Conservation (phyloP, 2,888 invertebrate genomes). For the Torymus tubicola region DNA sequence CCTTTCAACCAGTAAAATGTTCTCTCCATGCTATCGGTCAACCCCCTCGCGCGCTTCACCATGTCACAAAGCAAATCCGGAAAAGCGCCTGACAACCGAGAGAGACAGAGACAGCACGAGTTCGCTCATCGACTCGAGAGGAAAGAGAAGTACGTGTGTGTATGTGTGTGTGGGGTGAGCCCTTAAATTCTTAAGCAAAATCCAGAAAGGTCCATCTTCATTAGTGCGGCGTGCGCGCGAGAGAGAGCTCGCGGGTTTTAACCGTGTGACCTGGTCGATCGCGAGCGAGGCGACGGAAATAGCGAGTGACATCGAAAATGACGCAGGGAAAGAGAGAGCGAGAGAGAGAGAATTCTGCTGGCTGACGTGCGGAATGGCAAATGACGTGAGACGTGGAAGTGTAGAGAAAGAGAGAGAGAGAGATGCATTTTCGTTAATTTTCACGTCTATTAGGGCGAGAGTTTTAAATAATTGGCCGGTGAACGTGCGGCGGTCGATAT, state of each 20-base stretch:
- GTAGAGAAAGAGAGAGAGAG: not conserved
- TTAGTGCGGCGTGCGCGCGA: constrained; percentile 61
- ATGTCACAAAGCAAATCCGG: too few relatives aligned
- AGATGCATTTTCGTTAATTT: constrained; percentile 51
- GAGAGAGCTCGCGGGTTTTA: constrained; percentile 55
- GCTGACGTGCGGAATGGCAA: constrained; percentile 57
- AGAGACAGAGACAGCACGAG: too few relatives aligned
- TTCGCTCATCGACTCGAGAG: not conserved
- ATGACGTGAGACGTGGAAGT: constrained; percentile 6
- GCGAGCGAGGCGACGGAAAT: constrained; percentile 43
- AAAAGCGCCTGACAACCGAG: too few relatives aligned
- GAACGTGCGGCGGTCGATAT: not conserved
- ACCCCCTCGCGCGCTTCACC: too few relatives aligned
- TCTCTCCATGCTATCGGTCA: too few relatives aligned
- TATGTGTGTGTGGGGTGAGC: too few relatives aligned
- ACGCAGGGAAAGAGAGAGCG: constrained; percentile 56
- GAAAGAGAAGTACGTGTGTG: too few relatives aligned
- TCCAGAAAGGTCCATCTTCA: constrained; percentile 71
- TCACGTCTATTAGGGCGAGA: constrained; percentile 2
- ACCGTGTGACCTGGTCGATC: constrained; percentile 68
- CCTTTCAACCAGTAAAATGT: too few relatives aligned
- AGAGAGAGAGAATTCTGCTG: constrained; percentile 61
- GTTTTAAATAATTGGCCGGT: constrained; percentile 28
- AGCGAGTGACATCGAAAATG: constrained; percentile 56
- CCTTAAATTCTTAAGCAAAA: constrained; percentile 67